Evolutionary conservation across 2,113 vertebrate species (phyloP), one percentile per base, ranked within the genome.

Genomic region (Tragelaphus strepsiceros): DNA sequence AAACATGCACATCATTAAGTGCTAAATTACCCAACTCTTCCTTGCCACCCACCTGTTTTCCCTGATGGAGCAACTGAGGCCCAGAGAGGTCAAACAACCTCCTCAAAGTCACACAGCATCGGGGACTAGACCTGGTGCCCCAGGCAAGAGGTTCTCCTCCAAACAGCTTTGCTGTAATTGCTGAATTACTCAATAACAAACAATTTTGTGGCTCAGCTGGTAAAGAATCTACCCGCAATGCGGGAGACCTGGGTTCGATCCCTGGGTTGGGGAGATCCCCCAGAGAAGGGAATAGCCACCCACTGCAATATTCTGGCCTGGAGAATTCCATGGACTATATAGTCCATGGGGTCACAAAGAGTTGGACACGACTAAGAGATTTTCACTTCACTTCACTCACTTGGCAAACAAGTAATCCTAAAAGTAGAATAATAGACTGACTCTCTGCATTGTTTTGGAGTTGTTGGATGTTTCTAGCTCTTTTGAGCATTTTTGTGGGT

Each of bases 401-500:
- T 84, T 91, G 95, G 88, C 56, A 88, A 97, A 49, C 15, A 43
- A 84, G 10, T 49, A 67, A 88, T 89, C 30, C 51, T 89, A 78
- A 80, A 93, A 94, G 43, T 58, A 81, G 64, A 92, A 15, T 82
- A 71, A 77, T 74, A 90, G 67, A 77, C 78, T 56, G 80, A 91
- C 11, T 92, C 39, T 49, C 4, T 1, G 26, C 59, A 59, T 88
- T 78, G 22, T 86, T 94, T 95, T 92, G 85, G 67, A 86, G 54
- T 71, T 90, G 30, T 82, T 94, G 87, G 83, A 91, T 78, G 26
- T 56, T 91, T 94, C 28, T 21, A 62, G 26, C 30, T 93, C 78
- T 86, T 91, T 71, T 46, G 59, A 91, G 11, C 61, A 88, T 71
- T 98, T 95, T 94, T 94, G 32, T 93, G 83, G 61, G 67, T 96